These are phyloP conservation scores for Vimba vimba DNA, from an alignment of 2,113 vertebrate species.

Conservation along the genomic window DNA sequence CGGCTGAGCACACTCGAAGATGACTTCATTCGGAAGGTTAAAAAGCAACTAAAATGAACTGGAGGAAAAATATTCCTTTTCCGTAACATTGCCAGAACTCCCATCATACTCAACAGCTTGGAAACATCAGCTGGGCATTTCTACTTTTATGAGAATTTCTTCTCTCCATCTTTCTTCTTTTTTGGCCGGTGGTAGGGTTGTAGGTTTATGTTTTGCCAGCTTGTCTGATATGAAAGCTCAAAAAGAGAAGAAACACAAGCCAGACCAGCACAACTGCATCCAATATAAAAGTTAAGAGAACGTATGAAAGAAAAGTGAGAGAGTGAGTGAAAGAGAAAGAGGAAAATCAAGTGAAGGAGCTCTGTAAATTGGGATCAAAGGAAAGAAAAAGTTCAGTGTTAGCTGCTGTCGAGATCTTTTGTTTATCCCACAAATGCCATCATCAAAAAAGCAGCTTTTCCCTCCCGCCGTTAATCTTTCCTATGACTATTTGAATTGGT, in stretches of 20 bases:
- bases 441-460: slow-evolving; percentile 44
- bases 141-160: slow-evolving; percentile 36
- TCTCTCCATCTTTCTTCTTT: slow-evolving; percentile 23
- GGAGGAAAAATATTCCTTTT: slow-evolving; percentile 6
- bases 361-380: slow-evolving; percentile 43
- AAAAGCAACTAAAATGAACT: slow-evolving; percentile 35
- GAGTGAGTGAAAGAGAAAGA: not conserved
- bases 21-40: slow-evolving; percentile 40
- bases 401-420: slow-evolving; percentile 37
- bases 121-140: slow-evolving; percentile 50
- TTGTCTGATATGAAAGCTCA: slow-evolving; percentile 33
- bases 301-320: not conserved
- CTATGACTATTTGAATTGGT: slow-evolving; percentile 37
- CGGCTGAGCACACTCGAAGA: slow-evolving; percentile 29
- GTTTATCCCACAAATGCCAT: slow-evolving; percentile 50
- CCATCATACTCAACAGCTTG: slow-evolving; percentile 41
- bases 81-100: not conserved
- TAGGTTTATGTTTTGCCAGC: slow-evolving; percentile 43
- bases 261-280: slow-evolving; percentile 41
- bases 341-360: not conserved
- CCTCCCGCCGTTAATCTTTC: slow-evolving; percentile 30
- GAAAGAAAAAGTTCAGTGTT: slow-evolving; percentile 17
- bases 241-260: slow-evolving; percentile 25
- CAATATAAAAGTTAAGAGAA: slow-evolving; percentile 29
- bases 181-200: slow-evolving; percentile 32